Percentiles rank a stretch among this genome's conserved stretches.
These are phyloP conservation scores for Regulus satrapa DNA, from an alignment of 2,113 vertebrate genomes.

Conservation along the genomic window DNA sequence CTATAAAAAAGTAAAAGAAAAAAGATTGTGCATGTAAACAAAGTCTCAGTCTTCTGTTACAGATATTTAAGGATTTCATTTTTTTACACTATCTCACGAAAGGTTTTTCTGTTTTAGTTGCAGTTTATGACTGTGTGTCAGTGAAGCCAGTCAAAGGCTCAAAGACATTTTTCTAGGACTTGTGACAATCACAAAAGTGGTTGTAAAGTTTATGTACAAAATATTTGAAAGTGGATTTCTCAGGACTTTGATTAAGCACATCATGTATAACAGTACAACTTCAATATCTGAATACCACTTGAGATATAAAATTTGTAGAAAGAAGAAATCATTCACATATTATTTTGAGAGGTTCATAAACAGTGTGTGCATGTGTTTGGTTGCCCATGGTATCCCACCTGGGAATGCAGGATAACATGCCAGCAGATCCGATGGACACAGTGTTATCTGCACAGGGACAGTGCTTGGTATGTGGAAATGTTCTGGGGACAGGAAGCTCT, in stretches of 20 bases:
- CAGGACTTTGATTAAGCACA: neutral
- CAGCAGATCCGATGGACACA: neutral
- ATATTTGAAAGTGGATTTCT: neutral
- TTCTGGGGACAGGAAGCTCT: neutral
- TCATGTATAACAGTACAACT: neutral
- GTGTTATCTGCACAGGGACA: neutral
- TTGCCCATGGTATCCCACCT: accelerated
- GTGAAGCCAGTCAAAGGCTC: neutral
- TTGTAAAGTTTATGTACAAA: neutral
- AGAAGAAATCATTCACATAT: neutral
- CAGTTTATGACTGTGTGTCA: neutral
- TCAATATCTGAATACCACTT: neutral
- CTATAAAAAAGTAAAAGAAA: neutral
- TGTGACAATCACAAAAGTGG: neutral
- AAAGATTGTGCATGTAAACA: neutral
- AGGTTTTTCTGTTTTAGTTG: neutral
- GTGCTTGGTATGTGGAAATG: neutral
- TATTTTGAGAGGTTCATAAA: neutral
- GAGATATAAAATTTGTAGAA: neutral
- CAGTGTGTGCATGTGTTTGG: accelerated
- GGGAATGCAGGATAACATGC: neutral
- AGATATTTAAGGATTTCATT: neutral
- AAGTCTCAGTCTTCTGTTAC: neutral
- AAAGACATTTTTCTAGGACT: neutral
- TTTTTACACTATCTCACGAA: neutral